Evolutionary conservation across 2,888 invertebrate species (phyloP), one percentile per base, ranked within the genome.

Genomic region (Nezara viridula): DNA sequence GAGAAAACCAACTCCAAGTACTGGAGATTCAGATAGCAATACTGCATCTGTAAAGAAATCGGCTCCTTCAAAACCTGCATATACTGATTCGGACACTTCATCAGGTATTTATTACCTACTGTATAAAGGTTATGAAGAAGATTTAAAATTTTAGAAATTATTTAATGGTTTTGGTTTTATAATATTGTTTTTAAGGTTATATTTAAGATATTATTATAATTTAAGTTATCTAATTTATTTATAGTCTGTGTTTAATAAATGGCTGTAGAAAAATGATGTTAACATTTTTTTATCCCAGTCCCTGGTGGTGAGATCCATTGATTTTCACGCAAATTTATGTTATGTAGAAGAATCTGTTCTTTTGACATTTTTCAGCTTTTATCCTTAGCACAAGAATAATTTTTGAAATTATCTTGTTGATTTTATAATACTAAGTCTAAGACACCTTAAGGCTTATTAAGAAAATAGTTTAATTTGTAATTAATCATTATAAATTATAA

Each of bases 11-110:
- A 44, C 85, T 37, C 52, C 85, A 37, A 88, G 88, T 73, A 93
- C 95, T 95, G 92, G 93, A 14, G 89, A 89, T 32, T 86, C 89
- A n/a, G 86, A 89, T 49, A 88, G 86, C 47, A 93, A 90, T 91
- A 92, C 92, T 89, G 93, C 93, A 89, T 92, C 92, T 16, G 81
- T 44, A 44, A 88, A 89, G 81, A 90, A 91, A 73, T 32, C 89
- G 7, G 85, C 85, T 14, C 66, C 88, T 19, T 52, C 90, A 14
- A 90, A 89, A 85, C 89, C 89, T 40, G 91, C 91, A 5, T 91
- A 91, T 87, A 90, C 91, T 19, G 90, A 91, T 14, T 92, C 91
- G 32, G 92, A 92, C 77, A 90, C 90, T 14, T 90, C 90, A 24
- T 90, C 90, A 66, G 88, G 88, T 88, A 88, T 37, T 81, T 47